Percentiles rank a stretch among this genome's conserved stretches.
phyloP scores from a whole-genome alignment of 2,113 vertebrate species.

The Alethe diademata region DNA sequence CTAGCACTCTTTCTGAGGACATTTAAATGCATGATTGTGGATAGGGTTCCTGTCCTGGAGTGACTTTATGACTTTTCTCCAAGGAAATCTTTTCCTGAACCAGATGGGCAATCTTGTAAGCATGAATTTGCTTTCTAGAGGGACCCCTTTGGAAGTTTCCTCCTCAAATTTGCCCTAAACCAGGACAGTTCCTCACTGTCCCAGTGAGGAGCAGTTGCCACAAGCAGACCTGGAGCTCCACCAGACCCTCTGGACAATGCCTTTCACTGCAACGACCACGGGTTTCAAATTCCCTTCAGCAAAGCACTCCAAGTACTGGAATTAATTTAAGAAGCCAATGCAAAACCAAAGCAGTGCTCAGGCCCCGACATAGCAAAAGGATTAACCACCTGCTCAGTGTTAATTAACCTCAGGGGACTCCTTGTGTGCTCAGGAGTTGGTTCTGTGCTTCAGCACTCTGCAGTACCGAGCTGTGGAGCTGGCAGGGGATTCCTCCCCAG shows the following conservation, averaged over 20 bases:
- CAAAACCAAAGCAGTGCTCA: neutral
- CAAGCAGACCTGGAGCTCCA: neutral
- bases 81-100: no score
- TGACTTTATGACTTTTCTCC: no score
- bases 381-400: neutral
- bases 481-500: neutral
- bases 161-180: no score
- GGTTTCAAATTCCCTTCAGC: neutral
- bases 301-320: neutral
- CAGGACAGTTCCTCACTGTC: neutral
- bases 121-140: no score
- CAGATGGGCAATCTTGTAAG: no score
- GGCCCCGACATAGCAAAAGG: neutral
- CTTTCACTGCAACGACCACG: rapidly evolving
- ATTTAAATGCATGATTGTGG: rapidly evolving
- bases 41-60: neutral
- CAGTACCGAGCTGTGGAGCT: rapidly evolving
- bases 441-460: neutral
- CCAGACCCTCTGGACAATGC: neutral
- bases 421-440: neutral
- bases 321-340: neutral
- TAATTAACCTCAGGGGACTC: neutral
- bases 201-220: neutral
- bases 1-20: neutral
- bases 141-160: no score